phyloP scores from a whole-genome alignment of 2,888 invertebrate genomes.

The Halocaridina rubra region DNA sequence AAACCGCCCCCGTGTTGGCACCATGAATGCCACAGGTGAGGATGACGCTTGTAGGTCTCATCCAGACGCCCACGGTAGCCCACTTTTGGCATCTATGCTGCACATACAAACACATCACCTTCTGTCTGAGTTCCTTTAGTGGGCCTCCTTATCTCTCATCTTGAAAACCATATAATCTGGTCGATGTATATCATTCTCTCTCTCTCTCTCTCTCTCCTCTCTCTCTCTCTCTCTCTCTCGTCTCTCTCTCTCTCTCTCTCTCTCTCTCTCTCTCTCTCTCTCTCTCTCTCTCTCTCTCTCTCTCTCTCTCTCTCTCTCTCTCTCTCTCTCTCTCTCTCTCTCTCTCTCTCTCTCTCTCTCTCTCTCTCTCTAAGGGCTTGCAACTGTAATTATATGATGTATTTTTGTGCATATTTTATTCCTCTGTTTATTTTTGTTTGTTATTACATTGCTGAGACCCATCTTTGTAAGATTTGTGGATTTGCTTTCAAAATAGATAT shows the following conservation, averaged over 20 bases:
- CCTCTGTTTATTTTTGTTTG: not conserved
- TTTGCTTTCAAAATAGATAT: no score
- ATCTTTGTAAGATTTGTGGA: no score
- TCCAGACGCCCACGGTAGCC: not conserved
- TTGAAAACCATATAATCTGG: not conserved
- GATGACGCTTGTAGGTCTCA: not conserved
- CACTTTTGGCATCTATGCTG: not conserved
- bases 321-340: not conserved
- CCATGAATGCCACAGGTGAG: not conserved
- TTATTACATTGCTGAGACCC: no score
- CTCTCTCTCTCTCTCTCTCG: not conserved
- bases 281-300: no score
- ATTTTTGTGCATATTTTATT: not conserved
- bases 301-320: no score
- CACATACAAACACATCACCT: no score
- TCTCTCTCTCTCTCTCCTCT: slow-evolving; percentile 1
- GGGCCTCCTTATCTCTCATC: not conserved
- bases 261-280: not conserved
- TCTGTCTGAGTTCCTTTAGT: no score
- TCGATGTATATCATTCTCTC: slow-evolving; percentile 13
- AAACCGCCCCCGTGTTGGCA: not conserved
- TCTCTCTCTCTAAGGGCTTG: not conserved
- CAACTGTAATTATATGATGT: not conserved
- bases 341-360: not conserved
- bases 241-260: not conserved